Percentiles rank a stretch among this genome's conserved stretches.
phyloP scores from a whole-genome alignment of 2,888 invertebrate genomes.

The Heliconius erato region DNA sequence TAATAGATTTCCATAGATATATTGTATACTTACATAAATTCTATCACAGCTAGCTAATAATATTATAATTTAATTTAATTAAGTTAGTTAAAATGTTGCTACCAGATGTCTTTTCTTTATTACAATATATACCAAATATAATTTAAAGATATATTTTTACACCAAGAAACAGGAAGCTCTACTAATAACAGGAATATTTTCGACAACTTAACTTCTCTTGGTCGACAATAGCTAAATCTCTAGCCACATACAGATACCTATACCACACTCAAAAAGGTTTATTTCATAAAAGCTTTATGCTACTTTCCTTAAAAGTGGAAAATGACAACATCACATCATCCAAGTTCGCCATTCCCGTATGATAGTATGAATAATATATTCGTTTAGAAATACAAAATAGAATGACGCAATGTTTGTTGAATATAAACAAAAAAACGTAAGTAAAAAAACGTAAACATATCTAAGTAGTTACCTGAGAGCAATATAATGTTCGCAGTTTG shows the following conservation, averaged over 20 bases:
- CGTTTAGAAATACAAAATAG: background rate
- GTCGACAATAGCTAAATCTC: background rate
- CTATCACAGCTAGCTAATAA: background rate
- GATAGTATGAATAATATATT: background rate
- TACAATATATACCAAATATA: background rate
- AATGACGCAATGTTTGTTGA: background rate
- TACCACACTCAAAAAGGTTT: background rate
- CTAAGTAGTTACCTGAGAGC: background rate
- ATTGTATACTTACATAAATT: background rate
- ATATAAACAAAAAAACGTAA: background rate
- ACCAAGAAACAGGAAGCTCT: background rate
- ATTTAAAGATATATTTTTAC: background rate
- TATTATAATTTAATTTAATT: too few species aligned
- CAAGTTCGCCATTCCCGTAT: background rate
- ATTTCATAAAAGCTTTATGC: constrained; percentile 1
- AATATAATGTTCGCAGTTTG: background rate
- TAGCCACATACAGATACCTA: background rate
- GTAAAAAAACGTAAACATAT: constrained; percentile 5
- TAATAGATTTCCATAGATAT: background rate
- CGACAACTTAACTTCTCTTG: too few species aligned
- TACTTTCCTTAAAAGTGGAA: constrained; percentile 3
- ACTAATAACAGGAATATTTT: background rate
- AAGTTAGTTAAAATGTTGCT: too few species aligned
- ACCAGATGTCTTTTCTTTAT: too few species aligned
- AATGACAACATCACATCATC: background rate